Conservation (phyloP, 2,113 vertebrate species). For the Tamias sibiricus region DNA sequence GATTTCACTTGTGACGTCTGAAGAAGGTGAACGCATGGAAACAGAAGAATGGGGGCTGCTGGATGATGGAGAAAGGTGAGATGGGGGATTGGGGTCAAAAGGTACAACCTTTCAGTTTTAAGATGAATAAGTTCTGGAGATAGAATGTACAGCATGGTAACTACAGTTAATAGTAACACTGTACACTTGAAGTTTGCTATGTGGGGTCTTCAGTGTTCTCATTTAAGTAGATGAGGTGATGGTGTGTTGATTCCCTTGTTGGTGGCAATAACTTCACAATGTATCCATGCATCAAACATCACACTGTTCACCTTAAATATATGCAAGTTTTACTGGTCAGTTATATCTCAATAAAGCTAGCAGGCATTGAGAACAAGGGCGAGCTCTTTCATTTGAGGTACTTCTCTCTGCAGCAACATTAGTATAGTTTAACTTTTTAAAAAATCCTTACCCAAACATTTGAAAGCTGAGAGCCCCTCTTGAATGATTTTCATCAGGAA, state of each 20-base stretch:
- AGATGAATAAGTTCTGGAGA: background rate
- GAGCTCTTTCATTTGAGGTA: background rate
- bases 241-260: background rate
- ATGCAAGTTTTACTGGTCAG: background rate
- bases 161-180: background rate
- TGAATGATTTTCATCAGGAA: constrained; percentile 2
- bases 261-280: background rate
- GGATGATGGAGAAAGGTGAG: background rate
- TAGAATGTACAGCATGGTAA: background rate
- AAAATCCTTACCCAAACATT: background rate
- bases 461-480: background rate
- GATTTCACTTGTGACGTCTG: background rate
- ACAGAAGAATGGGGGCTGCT: background rate
- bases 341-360: background rate
- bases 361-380: background rate
- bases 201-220: background rate
- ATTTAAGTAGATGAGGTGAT: background rate
- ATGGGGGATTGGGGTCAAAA: background rate
- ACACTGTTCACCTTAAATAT: background rate
- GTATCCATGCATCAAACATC: background rate
- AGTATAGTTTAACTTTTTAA: background rate
- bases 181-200: background rate
- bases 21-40: background rate
- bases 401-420: background rate
- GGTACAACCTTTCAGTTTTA: background rate